Evolutionary conservation across 2,888 invertebrate genomes (phyloP), one percentile per base, ranked within the genome.

Genomic region (Arrhopalites spinosus): DNA sequence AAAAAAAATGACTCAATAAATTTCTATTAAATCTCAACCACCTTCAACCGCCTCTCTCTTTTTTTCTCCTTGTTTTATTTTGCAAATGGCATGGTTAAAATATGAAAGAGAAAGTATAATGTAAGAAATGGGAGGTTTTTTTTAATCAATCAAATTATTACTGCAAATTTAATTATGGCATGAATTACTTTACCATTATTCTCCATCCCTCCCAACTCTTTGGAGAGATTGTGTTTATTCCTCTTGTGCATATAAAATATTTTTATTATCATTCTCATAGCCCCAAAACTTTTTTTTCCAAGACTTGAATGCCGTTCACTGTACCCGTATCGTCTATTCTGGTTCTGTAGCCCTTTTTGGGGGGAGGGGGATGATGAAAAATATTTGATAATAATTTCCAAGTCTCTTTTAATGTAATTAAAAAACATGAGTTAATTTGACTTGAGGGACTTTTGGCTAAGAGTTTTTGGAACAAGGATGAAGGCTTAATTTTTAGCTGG

Each of bases 391-490:
- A n/a, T n/a, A n/a, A n/a, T n/a, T n/a, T n/a, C n/a, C n/a, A n/a
- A n/a, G n/a, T n/a, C n/a, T n/a, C 23, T 59, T 59, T 23, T 43
- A 73, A 73, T 20, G 70, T 69, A 75, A 75, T 75, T 75, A 75
- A 75, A 61, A 75, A 70, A 68, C 45, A 74, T 61, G 59, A 36
- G 36, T 7, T 36, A 68, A 70, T 75, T 64, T 73, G 64, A 30
- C 73, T 64, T 17, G 47, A 73, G 64, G 73, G 73, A 73, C n/a
- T 63, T 53, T 30, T 15, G 53, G 43, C 5, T 17, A 7, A 23
- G 59, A 23, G 59, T 59, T 59, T 2, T 20, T 59, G 59, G 20
- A 20, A 59, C 23, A 2, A 13, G 25, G 17, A 30, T 25, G 56
- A 27, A 59, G 36, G 56, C 74, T 74, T 67, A 74, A 59, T 74